Percentiles rank a stretch among this genome's conserved stretches.
Evolutionary conservation across 2,113 vertebrate genomes (phyloP).

Genomic region (Carollia perspicillata): DNA sequence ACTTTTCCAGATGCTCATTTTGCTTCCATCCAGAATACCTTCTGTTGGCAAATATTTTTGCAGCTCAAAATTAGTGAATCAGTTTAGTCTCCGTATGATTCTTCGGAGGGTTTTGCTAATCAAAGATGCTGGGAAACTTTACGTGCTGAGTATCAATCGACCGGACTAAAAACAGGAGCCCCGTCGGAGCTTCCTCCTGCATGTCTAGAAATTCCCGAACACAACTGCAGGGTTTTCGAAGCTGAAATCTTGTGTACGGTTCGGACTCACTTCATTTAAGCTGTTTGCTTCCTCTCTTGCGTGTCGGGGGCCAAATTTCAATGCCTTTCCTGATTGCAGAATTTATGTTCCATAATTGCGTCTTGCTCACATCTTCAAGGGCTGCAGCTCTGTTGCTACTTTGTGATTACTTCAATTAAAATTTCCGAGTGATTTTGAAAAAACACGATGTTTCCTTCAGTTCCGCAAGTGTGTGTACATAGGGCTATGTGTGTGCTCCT

Average conservation of each 20-base stretch:
- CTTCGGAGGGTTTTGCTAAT: background rate
- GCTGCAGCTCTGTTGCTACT: background rate
- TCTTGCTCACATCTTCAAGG: conserved; percentile 9
- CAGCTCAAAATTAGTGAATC: background rate
- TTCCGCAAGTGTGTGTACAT: accelerated
- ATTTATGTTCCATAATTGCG: conserved; percentile 55
- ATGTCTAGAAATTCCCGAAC: background rate
- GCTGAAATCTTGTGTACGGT: background rate
- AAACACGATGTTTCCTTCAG: background rate
- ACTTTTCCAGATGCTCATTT: background rate
- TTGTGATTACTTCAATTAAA: conserved; percentile 59
- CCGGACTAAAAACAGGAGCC: background rate
- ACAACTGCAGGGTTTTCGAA: background rate
- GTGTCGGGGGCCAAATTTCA: conserved; percentile 49
- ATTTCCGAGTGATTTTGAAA: conserved; percentile 20
- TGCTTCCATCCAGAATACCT: background rate
- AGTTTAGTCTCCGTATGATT: background rate
- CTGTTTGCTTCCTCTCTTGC: conserved; percentile 20
- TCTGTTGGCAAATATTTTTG: background rate
- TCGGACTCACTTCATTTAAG: background rate
- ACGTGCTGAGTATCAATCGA: background rate
- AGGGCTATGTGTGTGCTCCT: too few relatives aligned
- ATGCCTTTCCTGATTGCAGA: conserved; percentile 48
- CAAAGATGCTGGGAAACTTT: background rate
- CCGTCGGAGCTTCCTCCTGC: background rate